Conservation (phyloP, 2,888 invertebrate genomes). For the Acrobasis repandana region DNA sequence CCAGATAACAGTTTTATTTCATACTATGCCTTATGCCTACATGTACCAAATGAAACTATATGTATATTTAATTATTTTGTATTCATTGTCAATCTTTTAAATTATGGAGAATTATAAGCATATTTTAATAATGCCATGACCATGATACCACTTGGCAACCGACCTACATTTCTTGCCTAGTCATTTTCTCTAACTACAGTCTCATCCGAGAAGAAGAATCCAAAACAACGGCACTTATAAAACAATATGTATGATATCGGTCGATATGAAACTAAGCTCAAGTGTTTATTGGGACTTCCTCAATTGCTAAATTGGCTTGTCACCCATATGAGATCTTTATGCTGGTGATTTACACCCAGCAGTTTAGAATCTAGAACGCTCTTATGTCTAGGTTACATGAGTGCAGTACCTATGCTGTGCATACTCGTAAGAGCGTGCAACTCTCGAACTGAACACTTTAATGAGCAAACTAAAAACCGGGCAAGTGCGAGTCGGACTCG, state of each 20-base stretch:
- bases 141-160: background rate
- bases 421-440: no score
- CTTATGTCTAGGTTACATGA: conserved; percentile 10
- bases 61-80: background rate
- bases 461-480: no score
- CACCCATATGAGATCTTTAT: conserved; percentile 60
- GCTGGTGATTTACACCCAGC: conserved; percentile 52
- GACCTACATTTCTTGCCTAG: conserved; percentile 5
- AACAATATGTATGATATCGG: conserved; percentile 30
- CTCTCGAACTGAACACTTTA: no score
- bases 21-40: no score
- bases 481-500: no score
- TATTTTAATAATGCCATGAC: conserved; percentile 6
- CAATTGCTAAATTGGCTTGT: conserved; percentile 72
- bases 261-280: conserved; percentile 52
- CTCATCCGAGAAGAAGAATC: no score
- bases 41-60: no score
- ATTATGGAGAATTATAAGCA: background rate
- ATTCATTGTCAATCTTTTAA: background rate
- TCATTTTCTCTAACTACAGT: conserved; percentile 18
- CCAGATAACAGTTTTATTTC: no score
- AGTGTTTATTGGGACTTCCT: conserved; percentile 69
- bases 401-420: background rate
- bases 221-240: conserved; percentile 19
- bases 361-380: conserved; percentile 50